Base-by-base conservation (phyloP, 1,140 invertebrate genomes). In the Formica exsecta region DNA sequence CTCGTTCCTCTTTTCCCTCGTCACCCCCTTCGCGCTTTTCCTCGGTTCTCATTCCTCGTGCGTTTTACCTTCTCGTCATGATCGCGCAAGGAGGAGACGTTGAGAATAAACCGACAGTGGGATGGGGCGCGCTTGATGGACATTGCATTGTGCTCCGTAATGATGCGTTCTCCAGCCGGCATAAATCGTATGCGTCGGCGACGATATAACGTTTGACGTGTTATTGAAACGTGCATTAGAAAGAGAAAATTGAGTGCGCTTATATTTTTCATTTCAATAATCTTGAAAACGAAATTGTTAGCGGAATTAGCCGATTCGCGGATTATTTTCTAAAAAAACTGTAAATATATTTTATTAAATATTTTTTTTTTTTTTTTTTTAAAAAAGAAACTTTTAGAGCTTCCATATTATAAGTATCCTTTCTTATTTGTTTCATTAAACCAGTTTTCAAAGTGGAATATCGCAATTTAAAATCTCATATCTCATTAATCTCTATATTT, bases 341-440 rank as follows among this genome's bases (percentile, higher is more conserved):
- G 83, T 36, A 19, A 4, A 32, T 29, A 25, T 44, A 25, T 68
- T 44, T 44, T 41, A 13, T 25, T 44, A 44, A 41, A 51, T 51
- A 48, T 66, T 75, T 70, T 73, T 86, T 61, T 32, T 32, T 32
- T 32, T 22, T n/a, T n/a, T n/a, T n/a, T n/a, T n/a, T n/a, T n/a
- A n/a, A n/a, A n/a, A n/a, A n/a, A n/a, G 62, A 48, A 7, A 77
- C 19, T 9, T 65, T 38, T 16, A 25, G 9, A 51, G 4, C 13
- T 65, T 51, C 13, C 5, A 7, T 51, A 54, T 65, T 7, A 51
- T 19, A 51, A 79, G 22, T 7, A 36, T 36, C 16, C 9, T 36
- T 66, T 22, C 13, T 32, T 3, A 51, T 93, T 90, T 90, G 90
- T 93, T 93, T 93, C 93, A 94, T 94, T 92, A 93, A 90, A 92